These are phyloP conservation scores for Micrastur ruficollis DNA, from an alignment of 2,797 vertebrate genomes.

Conservation along the genomic window DNA sequence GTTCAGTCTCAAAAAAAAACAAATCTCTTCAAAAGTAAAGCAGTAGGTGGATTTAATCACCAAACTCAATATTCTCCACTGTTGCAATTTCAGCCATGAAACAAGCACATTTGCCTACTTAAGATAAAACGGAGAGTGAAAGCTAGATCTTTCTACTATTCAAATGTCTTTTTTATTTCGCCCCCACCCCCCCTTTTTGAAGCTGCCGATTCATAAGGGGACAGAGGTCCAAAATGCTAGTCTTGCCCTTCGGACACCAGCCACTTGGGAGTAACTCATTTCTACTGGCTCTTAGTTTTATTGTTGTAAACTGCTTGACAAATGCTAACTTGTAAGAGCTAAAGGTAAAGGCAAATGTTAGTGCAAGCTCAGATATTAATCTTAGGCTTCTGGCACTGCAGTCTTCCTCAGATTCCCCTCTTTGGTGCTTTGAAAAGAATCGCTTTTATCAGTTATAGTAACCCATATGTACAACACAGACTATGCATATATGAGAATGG, in stretches of 20 bases:
- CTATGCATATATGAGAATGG: accelerated
- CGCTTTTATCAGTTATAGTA: background rate
- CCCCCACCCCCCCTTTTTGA: background rate
- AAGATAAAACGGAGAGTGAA: background rate
- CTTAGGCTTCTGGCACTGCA: background rate
- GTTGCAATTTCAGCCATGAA: background rate
- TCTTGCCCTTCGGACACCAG: slow-evolving; percentile 19
- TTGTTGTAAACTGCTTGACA: background rate
- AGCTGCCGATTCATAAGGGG: slow-evolving; percentile 9
- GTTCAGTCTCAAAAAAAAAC: background rate
- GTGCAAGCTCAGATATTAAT: background rate
- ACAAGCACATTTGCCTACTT: background rate
- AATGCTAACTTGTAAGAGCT: background rate
- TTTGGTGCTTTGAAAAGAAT: background rate
- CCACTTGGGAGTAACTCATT: slow-evolving; percentile 15
- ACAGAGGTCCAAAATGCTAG: slow-evolving; percentile 30
- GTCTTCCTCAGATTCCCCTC: background rate
- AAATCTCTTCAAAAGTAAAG: background rate
- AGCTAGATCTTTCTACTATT: background rate
- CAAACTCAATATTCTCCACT: background rate
- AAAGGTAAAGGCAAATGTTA: background rate
- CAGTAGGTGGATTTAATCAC: background rate
- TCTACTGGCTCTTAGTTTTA: slow-evolving; percentile 12
- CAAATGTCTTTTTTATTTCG: background rate
- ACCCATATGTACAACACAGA: background rate